Percentiles rank a stretch among this genome's conserved stretches.
Evolutionary conservation across 1,140 invertebrate species (phyloP).

Genomic region (Pteromalus puparum): DNA sequence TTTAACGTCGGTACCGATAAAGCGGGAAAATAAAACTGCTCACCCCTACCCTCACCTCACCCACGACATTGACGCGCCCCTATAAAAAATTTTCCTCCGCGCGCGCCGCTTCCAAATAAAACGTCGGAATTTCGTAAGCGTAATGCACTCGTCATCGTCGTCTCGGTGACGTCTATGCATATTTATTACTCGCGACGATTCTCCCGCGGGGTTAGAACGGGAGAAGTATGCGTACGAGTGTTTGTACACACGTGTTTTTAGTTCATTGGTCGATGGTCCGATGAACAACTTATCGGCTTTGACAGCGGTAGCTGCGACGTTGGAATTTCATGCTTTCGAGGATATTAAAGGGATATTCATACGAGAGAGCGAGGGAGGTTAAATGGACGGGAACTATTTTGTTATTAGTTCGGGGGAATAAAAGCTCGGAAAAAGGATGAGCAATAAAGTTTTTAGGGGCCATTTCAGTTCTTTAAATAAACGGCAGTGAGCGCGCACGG

Average conservation of each 20-base stretch:
- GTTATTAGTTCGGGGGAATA: not conserved
- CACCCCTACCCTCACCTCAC: not conserved
- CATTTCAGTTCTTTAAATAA: slow-evolving; percentile 5
- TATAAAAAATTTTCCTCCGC: slow-evolving; percentile 20
- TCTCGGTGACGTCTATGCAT: not conserved
- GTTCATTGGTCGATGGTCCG: not conserved
- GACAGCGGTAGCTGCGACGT: not conserved
- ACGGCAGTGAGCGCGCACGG: too few species aligned
- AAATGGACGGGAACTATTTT: not conserved
- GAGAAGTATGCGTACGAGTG: too few species aligned
- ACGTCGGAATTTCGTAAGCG: slow-evolving; percentile 15
- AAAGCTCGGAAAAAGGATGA: not conserved
- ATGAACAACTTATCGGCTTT: not conserved
- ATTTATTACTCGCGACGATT: slow-evolving; percentile 26
- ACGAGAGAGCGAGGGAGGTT: not conserved
- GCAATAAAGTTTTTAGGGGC: slow-evolving; percentile 1
- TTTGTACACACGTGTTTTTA: not conserved
- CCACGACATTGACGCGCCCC: not conserved
- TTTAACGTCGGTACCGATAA: slow-evolving; percentile 12
- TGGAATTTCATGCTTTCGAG: not conserved
- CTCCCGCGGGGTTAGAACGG: not conserved
- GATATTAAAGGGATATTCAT: not conserved
- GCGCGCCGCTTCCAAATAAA: slow-evolving; percentile 2
- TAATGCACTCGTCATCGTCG: slow-evolving; percentile 27
- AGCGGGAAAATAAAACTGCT: slow-evolving; percentile 33